Percentiles rank a stretch among this genome's conserved stretches.
Evolutionary conservation across 2,888 invertebrate species (phyloP).

Genomic region (Eupithecia subumbrata): DNA sequence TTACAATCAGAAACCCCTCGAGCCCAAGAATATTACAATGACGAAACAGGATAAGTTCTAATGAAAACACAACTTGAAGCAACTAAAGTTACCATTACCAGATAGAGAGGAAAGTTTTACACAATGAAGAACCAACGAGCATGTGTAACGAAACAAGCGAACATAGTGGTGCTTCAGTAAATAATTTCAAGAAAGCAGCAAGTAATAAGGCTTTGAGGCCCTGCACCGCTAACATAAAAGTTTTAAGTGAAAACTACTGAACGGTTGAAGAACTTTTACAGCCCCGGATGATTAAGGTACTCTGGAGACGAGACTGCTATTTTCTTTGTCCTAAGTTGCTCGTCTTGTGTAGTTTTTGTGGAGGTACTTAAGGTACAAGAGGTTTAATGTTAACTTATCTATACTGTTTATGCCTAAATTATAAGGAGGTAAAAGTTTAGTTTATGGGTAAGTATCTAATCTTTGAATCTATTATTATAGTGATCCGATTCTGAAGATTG

Average conservation of each 20-base stretch:
- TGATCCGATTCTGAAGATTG: background rate
- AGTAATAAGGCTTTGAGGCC: background rate
- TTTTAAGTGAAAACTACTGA: constrained; percentile 20
- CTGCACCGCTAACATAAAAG: constrained; percentile 12
- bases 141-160: background rate
- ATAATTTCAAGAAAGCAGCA: constrained; percentile 9
- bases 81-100: background rate
- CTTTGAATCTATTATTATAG: background rate
- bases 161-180: constrained; percentile 3
- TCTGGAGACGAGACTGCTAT: constrained; percentile 7
- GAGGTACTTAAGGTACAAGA: background rate
- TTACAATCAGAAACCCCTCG: background rate
- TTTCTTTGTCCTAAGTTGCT: no score
- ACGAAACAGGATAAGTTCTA: background rate
- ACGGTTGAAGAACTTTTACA: constrained; percentile 13
- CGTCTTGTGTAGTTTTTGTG: background rate
- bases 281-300: constrained; percentile 5
- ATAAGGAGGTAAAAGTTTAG: no score
- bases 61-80: background rate
- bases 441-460: background rate
- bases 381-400: no score
- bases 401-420: no score
- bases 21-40: background rate
- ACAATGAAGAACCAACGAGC: constrained; percentile 7
- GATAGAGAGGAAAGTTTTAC: background rate